Evolutionary conservation across 2,797 vertebrate genomes (phyloP).

Genomic region (Acanthurus lineatus): DNA sequence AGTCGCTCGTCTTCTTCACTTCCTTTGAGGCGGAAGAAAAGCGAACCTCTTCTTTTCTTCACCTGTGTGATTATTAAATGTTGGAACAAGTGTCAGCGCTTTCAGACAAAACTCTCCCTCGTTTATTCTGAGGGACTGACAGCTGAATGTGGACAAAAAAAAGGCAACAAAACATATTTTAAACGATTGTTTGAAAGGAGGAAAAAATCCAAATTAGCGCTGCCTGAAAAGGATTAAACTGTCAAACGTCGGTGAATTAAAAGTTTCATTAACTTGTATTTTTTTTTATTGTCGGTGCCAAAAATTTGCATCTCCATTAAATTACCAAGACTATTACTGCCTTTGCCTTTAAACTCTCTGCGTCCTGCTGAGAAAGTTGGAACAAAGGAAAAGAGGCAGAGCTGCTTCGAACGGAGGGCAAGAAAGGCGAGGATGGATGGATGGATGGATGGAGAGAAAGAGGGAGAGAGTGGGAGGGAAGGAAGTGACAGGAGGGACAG

Average conservation of each 20-base stretch:
- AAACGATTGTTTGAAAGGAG: not conserved
- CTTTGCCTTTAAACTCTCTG: not conserved
- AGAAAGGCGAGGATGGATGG: not conserved
- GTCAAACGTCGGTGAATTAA: not conserved
- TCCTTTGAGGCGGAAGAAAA: slow-evolving; percentile 6
- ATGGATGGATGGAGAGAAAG: too few species aligned
- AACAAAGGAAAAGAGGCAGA: not conserved
- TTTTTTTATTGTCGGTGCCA: not conserved
- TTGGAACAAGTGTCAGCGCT: slow-evolving; percentile 9
- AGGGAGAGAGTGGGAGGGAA: not conserved
- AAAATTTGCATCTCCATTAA: not conserved
- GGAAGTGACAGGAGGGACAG: slow-evolving; percentile 12
- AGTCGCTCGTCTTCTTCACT: slow-evolving; percentile 12
- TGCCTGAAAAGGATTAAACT: not conserved
- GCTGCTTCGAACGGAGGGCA: not conserved
- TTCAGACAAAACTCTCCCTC: not conserved
- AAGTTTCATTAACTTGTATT: not conserved
- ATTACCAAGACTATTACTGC: not conserved
- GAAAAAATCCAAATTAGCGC: not conserved
- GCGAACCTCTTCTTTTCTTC: not conserved
- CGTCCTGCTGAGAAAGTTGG: not conserved
- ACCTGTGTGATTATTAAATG: too few species aligned
- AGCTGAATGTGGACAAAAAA: not conserved
- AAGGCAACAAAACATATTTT: too few species aligned
- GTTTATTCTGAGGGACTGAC: not conserved